Conservation (phyloP, 2,113 vertebrate species). For the Potamarius usumacintae region DNA sequence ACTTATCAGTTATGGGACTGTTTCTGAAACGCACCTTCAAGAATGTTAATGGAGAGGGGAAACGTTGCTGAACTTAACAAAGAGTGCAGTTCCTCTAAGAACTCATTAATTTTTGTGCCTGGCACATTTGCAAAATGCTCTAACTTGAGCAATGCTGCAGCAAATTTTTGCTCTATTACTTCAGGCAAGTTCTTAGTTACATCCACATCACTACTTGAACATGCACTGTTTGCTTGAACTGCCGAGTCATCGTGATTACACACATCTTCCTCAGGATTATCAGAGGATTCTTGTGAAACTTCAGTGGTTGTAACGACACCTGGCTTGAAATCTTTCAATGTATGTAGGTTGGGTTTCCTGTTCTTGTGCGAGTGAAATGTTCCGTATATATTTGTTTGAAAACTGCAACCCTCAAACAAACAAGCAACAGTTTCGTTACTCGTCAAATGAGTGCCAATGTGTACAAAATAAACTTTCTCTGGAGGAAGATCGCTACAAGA, state of each 20-base stretch:
- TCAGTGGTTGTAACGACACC: background rate
- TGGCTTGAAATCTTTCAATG: slow-evolving; percentile 12
- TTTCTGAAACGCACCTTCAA: too few species aligned
- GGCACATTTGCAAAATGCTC: background rate
- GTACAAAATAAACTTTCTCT: background rate
- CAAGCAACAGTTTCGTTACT: slow-evolving; percentile 24
- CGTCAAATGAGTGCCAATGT: background rate
- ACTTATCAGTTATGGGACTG: too few species aligned
- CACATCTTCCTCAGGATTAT: too few species aligned
- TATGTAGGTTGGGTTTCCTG: slow-evolving; percentile 10
- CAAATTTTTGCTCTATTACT: too few species aligned
- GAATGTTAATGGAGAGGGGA: too few species aligned
- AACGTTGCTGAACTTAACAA: too few species aligned
- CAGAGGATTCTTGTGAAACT: too few species aligned
- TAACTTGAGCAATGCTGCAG: background rate
- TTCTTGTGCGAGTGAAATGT: slow-evolving; percentile 28
- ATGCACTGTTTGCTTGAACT: too few species aligned
- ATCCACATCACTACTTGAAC: too few species aligned
- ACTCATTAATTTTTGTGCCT: background rate
- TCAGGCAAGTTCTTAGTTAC: too few species aligned
- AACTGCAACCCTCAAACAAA: slow-evolving; percentile 24
- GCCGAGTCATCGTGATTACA: too few species aligned
- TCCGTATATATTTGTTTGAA: slow-evolving; percentile 20
- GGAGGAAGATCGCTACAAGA: background rate
- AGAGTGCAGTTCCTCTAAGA: background rate